Evolutionary conservation across 2,113 vertebrate genomes (phyloP).

Genomic region (Serinus canaria): DNA sequence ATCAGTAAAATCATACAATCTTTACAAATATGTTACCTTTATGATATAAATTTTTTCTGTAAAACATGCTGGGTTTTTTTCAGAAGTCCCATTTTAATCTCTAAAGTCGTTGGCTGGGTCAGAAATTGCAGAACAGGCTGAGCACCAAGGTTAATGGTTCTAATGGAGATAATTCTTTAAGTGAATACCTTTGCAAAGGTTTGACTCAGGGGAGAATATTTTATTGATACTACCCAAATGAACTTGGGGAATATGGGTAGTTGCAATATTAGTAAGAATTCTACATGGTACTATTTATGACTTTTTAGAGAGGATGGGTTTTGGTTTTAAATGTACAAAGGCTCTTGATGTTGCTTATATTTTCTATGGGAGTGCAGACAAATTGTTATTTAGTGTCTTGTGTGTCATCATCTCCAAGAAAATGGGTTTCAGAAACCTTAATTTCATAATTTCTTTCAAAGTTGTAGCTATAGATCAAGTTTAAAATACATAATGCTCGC

Average conservation of each 20-base stretch:
- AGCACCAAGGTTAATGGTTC: slow-evolving; percentile 29
- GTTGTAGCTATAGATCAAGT: neutral
- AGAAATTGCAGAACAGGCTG: slow-evolving; percentile 33
- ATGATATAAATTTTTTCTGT: neutral
- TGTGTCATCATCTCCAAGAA: slow-evolving; percentile 9
- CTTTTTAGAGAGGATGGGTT: neutral
- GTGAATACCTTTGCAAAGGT: slow-evolving; percentile 22
- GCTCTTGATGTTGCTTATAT: neutral
- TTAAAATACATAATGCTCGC: neutral
- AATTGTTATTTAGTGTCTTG: slow-evolving; percentile 17
- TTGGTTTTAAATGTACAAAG: slow-evolving; percentile 10
- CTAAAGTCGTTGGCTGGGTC: neutral
- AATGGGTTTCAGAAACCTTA: slow-evolving; percentile 25
- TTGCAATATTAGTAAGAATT: slow-evolving; percentile 43
- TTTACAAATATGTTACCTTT: neutral
- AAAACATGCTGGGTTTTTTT: neutral
- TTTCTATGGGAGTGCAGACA: neutral
- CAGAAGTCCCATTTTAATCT: slow-evolving; percentile 18
- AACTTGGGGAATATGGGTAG: slow-evolving; percentile 21
- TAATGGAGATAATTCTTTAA: slow-evolving; percentile 34
- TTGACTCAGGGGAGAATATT: slow-evolving; percentile 15
- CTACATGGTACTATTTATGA: slow-evolving; percentile 16
- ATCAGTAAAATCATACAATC: neutral
- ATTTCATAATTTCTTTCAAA: slow-evolving; percentile 41
- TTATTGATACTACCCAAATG: slow-evolving; percentile 1